Conservation (phyloP, 2,113 vertebrate species). For the Gallinago undulata region DNA sequence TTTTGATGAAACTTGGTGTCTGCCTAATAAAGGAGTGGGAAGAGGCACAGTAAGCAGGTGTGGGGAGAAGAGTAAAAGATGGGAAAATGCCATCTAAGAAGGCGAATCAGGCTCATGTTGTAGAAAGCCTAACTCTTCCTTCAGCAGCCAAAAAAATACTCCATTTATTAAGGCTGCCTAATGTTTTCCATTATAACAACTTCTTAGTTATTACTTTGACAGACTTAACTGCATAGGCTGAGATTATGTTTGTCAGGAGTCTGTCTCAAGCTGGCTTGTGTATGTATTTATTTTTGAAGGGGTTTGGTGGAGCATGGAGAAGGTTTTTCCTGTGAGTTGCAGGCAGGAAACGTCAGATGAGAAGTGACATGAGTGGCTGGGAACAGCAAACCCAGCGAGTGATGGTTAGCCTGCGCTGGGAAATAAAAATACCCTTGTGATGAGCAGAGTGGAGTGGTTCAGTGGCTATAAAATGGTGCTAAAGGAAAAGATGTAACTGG, state of each 20-base stretch:
- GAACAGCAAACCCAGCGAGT: neutral
- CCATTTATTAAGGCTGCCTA: neutral
- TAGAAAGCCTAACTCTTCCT: neutral
- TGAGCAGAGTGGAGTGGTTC: neutral
- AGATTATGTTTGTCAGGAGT: neutral
- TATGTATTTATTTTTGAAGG: neutral
- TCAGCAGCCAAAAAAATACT: neutral
- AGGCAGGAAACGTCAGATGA: neutral
- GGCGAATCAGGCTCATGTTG: neutral
- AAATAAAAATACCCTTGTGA: neutral
- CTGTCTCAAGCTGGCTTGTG: neutral
- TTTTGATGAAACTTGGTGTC: neutral
- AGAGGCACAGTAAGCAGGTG: neutral
- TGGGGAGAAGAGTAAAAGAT: neutral
- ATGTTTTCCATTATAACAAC: neutral
- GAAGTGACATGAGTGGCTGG: neutral
- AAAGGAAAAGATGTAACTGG: neutral
- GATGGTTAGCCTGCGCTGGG: neutral
- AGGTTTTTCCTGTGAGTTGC: neutral
- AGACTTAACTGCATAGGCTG: neutral
- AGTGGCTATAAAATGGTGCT: neutral
- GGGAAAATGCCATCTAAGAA: neutral
- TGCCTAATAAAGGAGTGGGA: neutral
- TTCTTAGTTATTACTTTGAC: neutral
- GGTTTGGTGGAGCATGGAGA: fast-evolving